phyloP scores from a whole-genome alignment of 2,113 vertebrate genomes.

The Thinocorus orbignyianus region DNA sequence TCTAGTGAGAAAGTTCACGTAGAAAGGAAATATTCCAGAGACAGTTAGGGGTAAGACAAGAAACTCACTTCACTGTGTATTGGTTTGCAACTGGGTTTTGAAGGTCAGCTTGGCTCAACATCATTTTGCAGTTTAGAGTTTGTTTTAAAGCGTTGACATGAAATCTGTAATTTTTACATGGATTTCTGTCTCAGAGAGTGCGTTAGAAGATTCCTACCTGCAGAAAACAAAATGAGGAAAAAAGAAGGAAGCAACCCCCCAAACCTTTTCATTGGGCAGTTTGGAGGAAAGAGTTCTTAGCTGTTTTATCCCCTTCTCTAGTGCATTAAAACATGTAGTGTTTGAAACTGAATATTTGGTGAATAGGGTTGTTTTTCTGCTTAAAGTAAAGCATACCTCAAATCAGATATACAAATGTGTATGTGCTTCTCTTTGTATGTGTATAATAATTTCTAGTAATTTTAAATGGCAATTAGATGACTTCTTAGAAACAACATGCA shows the following conservation, averaged over 20 bases:
- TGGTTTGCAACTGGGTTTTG: neutral
- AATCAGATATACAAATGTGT: neutral
- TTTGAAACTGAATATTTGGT: neutral
- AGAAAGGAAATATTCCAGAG: neutral
- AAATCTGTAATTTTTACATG: neutral
- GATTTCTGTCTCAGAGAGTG: neutral
- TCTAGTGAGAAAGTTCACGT: neutral
- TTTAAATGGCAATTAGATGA: neutral
- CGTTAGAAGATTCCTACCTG: neutral
- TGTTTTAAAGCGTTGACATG: neutral
- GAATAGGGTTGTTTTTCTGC: neutral
- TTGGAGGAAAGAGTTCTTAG: neutral
- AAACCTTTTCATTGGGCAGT: neutral
- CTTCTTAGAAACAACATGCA: neutral
- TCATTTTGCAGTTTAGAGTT: neutral
- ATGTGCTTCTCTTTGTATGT: neutral
- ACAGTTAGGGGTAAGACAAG: neutral
- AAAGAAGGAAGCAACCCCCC: neutral
- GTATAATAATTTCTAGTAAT: neutral
- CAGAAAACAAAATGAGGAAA: neutral
- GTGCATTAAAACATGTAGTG: rapidly evolving
- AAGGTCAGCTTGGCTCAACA: neutral
- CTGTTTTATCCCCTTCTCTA: neutral
- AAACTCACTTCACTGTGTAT: no score
- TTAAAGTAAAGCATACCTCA: neutral